These are phyloP conservation scores for Ia io DNA, from an alignment of 2,113 vertebrate species.

Conservation along the genomic window DNA sequence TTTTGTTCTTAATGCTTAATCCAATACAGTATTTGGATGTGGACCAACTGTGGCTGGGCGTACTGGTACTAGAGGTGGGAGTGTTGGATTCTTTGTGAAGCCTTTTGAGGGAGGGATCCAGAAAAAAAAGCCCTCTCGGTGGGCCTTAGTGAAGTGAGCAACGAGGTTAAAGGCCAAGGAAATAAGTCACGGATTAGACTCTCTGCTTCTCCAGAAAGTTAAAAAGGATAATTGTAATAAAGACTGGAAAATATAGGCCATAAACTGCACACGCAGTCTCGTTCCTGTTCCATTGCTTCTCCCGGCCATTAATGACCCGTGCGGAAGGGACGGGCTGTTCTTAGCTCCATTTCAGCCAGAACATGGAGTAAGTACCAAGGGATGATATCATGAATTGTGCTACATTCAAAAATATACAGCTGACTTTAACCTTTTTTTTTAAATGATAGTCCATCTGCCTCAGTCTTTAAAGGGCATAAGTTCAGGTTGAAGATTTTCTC, in stretches of 20 bases:
- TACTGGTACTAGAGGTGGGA: neutral
- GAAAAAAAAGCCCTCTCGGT: neutral
- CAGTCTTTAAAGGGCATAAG: neutral
- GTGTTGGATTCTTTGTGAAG: neutral
- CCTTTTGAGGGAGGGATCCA: neutral
- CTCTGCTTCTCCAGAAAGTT: neutral
- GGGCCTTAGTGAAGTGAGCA: neutral
- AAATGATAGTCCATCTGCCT: neutral
- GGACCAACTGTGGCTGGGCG: neutral
- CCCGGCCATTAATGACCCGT: neutral
- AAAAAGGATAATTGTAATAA: neutral
- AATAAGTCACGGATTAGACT: neutral
- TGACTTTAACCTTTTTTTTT: neutral
- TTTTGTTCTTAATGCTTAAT: neutral
- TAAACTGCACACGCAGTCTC: neutral
- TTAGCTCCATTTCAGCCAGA: neutral
- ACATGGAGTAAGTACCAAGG: slow-evolving; percentile 53
- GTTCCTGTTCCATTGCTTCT: neutral
- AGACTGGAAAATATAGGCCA: neutral
- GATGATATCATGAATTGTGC: slow-evolving; percentile 24
- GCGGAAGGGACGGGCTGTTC: slow-evolving; percentile 36
- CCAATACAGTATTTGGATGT: neutral
- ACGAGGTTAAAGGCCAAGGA: neutral
- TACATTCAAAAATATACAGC: neutral
- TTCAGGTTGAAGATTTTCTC: neutral